phyloP scores from a whole-genome alignment of 1,140 invertebrate genomes.

The Fopius arisanus region DNA sequence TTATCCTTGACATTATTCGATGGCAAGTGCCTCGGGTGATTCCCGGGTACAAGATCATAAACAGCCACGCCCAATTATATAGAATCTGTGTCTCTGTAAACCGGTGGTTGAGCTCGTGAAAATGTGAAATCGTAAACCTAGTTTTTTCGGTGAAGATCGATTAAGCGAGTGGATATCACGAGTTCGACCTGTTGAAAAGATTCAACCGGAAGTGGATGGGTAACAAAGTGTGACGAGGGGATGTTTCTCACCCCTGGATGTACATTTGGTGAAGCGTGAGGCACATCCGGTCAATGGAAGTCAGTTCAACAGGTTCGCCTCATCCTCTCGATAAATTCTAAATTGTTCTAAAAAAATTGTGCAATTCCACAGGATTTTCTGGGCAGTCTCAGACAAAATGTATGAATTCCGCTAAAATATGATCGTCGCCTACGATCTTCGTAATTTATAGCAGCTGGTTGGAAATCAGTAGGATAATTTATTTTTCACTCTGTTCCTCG shows the following conservation, averaged over 20 bases:
- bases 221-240: not conserved
- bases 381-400: too few species aligned
- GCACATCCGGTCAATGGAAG: too few species aligned
- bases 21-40: not conserved
- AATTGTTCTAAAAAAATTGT: too few species aligned
- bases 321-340: too few species aligned
- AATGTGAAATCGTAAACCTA: not conserved
- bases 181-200: not conserved
- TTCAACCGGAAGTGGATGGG: not conserved
- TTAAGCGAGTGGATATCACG: not conserved
- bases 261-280: too few species aligned
- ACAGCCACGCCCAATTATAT: not conserved
- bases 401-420: too few species aligned
- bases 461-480: too few species aligned
- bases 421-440: too few species aligned
- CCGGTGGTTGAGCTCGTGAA: not conserved
- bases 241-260: not conserved
- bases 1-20: conserved; percentile 8
- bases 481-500: too few species aligned
- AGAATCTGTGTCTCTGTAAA: not conserved
- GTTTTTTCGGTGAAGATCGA: not conserved
- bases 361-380: too few species aligned
- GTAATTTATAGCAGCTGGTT: too few species aligned
- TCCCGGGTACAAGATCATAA: not conserved
- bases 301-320: too few species aligned